phyloP scores from a whole-genome alignment of 1,140 invertebrate genomes.

The Drosophila subobscura region DNA sequence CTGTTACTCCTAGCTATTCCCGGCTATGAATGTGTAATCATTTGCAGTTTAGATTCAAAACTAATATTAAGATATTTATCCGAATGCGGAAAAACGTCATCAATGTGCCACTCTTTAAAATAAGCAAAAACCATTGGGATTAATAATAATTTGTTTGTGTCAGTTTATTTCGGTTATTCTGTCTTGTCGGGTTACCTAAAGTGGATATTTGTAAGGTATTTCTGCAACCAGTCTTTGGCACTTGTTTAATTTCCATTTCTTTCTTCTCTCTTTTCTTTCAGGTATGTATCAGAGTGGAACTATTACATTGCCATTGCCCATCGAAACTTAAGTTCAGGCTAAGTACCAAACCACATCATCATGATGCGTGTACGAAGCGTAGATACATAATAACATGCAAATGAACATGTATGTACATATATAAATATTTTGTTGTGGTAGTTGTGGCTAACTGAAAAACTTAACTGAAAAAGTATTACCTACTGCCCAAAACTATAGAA shows the following conservation, averaged over 20 bases:
- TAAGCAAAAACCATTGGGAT: too few relatives aligned
- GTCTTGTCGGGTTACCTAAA: too few relatives aligned
- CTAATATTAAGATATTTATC: too few relatives aligned
- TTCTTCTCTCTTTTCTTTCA: slow-evolving; percentile 18
- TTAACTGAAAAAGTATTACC: slow-evolving; percentile 80
- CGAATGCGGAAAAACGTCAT: too few relatives aligned
- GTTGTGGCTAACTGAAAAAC: slow-evolving; percentile 40
- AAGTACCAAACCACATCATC: slow-evolving; percentile 42
- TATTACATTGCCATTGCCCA: slow-evolving; percentile 30
- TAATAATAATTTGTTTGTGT: too few relatives aligned
- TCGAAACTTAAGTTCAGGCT: slow-evolving; percentile 15
- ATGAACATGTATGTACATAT: slow-evolving; percentile 1
- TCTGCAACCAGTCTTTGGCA: neutral
- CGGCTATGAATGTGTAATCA: neutral
- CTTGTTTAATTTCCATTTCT: slow-evolving; percentile 21
- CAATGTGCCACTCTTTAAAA: too few relatives aligned
- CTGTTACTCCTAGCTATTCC: too few relatives aligned
- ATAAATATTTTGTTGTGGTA: slow-evolving; percentile 8
- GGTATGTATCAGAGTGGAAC: slow-evolving; percentile 34
- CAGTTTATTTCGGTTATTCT: too few relatives aligned
- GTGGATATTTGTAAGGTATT: too few relatives aligned
- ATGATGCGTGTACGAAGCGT: too few relatives aligned
- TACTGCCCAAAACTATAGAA: slow-evolving; percentile 33
- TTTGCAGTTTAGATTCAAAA: neutral
- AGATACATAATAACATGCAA: slow-evolving; percentile 1